These are phyloP conservation scores for Apodemus sylvaticus DNA, from an alignment of 2,113 vertebrate species.

Conservation along the genomic window DNA sequence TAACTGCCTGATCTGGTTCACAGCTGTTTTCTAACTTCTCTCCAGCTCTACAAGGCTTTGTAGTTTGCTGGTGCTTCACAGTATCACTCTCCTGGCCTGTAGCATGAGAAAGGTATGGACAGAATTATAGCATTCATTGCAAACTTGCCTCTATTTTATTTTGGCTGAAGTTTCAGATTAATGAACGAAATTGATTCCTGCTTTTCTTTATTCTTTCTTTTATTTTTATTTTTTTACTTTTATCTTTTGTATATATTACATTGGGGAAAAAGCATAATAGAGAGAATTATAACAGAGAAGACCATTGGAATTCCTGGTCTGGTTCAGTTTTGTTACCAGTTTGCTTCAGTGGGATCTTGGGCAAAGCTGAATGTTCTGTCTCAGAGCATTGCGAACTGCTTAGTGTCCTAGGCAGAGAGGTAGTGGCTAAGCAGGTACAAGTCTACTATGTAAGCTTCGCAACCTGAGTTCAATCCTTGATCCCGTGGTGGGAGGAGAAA, in stretches of 20 bases:
- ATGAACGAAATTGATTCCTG: neutral
- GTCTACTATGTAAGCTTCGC: neutral
- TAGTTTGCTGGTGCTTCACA: neutral
- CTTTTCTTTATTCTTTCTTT: slow-evolving; percentile 12
- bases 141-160: neutral
- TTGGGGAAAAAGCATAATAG: neutral
- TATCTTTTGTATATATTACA: neutral
- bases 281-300: slow-evolving; percentile 22
- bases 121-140: neutral
- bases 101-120: neutral
- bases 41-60: neutral
- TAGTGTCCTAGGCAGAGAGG: no score
- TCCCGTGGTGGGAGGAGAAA: neutral
- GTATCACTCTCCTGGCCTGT: neutral
- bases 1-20: neutral
- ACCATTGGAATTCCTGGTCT: neutral
- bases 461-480: neutral
- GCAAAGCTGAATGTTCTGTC: neutral
- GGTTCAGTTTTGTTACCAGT: neutral
- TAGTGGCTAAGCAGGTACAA: no score
- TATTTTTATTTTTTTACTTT: slow-evolving; percentile 17
- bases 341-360: neutral
- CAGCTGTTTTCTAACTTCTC: neutral
- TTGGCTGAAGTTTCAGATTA: slow-evolving; percentile 1
- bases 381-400: neutral